Conservation (phyloP, 1,140 invertebrate genomes). For the Neodiprion pinetum region DNA sequence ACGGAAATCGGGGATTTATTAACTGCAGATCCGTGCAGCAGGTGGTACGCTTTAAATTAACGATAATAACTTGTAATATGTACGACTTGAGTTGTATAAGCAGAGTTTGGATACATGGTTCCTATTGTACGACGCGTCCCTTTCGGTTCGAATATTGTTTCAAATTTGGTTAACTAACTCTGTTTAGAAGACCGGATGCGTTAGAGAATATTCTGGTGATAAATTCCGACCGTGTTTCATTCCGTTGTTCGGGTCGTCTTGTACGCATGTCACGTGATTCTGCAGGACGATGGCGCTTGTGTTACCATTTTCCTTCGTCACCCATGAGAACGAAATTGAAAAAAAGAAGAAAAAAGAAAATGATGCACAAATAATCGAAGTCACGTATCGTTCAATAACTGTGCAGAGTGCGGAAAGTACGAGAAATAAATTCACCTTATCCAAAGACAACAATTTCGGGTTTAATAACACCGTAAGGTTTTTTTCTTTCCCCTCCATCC, state of each 20-base stretch:
- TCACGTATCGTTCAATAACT: too few relatives aligned
- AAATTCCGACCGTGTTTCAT: neutral
- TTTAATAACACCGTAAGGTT: too few relatives aligned
- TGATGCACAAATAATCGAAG: neutral
- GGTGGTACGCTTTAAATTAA: too few relatives aligned
- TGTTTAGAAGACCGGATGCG: neutral
- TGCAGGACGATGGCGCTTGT: neutral
- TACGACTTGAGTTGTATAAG: neutral
- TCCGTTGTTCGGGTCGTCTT: neutral
- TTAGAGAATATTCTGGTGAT: neutral
- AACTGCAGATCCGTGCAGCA: too few relatives aligned
- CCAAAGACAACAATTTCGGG: too few relatives aligned
- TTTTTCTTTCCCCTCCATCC: too few relatives aligned
- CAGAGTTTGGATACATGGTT: neutral
- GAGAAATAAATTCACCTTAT: too few relatives aligned
- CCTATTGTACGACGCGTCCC: neutral
- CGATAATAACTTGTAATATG: too few relatives aligned
- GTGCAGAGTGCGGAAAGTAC: too few relatives aligned
- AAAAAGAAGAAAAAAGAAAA: neutral
- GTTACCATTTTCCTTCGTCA: neutral
- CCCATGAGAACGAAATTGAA: neutral
- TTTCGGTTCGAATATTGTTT: neutral
- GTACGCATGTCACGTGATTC: too few relatives aligned
- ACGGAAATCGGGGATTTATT: too few relatives aligned
- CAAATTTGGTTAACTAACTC: neutral